These are phyloP conservation scores for Hozukius guyotensis DNA, from an alignment of 2,797 vertebrate species.

Conservation along the genomic window DNA sequence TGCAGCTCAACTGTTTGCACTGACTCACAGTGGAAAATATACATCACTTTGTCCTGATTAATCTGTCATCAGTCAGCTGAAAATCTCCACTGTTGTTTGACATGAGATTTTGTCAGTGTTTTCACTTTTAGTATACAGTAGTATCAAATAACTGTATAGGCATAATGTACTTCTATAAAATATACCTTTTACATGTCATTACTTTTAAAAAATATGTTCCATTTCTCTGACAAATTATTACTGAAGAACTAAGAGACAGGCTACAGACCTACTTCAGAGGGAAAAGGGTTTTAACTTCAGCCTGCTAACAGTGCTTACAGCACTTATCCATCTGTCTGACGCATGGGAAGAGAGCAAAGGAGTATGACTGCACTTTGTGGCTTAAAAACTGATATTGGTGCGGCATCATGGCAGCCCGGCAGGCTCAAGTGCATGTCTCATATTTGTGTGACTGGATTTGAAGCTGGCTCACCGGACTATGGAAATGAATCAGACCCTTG, in stretches of 20 bases:
- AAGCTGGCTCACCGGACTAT: conserved; percentile 23
- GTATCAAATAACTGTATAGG: not conserved
- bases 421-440: conserved; percentile 23
- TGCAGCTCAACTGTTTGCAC: not conserved
- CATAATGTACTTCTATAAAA: not conserved
- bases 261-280: not conserved
- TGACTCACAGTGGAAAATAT: too few relatives aligned
- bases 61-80: not conserved
- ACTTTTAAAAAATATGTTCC: not conserved
- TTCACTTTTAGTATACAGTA: not conserved
- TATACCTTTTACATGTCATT: not conserved
- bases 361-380: conserved; percentile 24
- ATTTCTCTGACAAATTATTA: not conserved
- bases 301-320: conserved; percentile 5
- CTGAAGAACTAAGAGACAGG: not conserved
- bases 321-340: conserved; percentile 34
- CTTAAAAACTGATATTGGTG: conserved; percentile 30
- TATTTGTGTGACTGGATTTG: conserved; percentile 30
- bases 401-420: conserved; percentile 16
- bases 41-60: not conserved
- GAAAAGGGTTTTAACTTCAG: conserved; percentile 24
- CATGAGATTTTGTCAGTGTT: not conserved
- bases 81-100: not conserved
- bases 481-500: conserved; percentile 30
- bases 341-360: conserved; percentile 6